Evolutionary conservation across 2,797 vertebrate species (phyloP).

Genomic region (Acipenser transmontanus): DNA sequence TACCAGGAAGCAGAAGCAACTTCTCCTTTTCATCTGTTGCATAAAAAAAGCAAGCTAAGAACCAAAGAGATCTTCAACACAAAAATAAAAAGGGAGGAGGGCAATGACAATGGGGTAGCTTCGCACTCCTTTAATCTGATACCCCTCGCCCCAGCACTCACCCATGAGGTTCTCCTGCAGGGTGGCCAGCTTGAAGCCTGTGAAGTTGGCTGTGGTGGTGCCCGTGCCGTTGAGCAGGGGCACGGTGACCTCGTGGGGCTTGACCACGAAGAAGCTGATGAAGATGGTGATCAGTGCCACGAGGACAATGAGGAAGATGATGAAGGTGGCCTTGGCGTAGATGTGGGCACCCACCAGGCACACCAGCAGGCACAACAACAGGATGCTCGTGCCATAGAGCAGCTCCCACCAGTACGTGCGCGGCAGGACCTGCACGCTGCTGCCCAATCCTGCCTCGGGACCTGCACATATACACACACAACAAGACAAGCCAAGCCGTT

Average conservation of each 20-base stretch:
- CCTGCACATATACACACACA: neutral
- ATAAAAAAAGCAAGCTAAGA: too few relatives aligned
- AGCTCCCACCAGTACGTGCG: slow-evolving; percentile 80
- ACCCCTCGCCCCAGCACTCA: slow-evolving; percentile 39
- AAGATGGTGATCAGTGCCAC: slow-evolving; percentile 69
- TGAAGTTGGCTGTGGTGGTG: slow-evolving; percentile 54
- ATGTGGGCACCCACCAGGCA: slow-evolving; percentile 81
- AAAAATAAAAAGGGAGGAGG: too few relatives aligned
- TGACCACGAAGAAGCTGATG: slow-evolving; percentile 73
- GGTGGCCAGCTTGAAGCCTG: slow-evolving; percentile 74
- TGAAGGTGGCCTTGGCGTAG: slow-evolving; percentile 81
- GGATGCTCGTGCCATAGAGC: slow-evolving; percentile 65
- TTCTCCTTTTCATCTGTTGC: too few relatives aligned
- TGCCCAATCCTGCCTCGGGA: slow-evolving; percentile 20
- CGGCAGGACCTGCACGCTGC: slow-evolving; percentile 51
- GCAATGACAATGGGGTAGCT: too few relatives aligned
- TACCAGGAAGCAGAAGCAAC: too few relatives aligned
- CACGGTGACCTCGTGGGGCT: slow-evolving; percentile 46
- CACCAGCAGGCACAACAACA: slow-evolving; percentile 74
- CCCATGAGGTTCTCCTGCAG: slow-evolving; percentile 67
- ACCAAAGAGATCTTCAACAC: too few relatives aligned
- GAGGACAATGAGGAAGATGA: slow-evolving; percentile 81
- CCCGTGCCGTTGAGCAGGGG: slow-evolving; percentile 38
- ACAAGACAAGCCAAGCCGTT: neutral
- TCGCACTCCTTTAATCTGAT: too few relatives aligned